Percentiles rank a stretch among this genome's conserved stretches.
phyloP scores from a whole-genome alignment of 2,888 invertebrate genomes.

The Philopedon plagiatum region DNA sequence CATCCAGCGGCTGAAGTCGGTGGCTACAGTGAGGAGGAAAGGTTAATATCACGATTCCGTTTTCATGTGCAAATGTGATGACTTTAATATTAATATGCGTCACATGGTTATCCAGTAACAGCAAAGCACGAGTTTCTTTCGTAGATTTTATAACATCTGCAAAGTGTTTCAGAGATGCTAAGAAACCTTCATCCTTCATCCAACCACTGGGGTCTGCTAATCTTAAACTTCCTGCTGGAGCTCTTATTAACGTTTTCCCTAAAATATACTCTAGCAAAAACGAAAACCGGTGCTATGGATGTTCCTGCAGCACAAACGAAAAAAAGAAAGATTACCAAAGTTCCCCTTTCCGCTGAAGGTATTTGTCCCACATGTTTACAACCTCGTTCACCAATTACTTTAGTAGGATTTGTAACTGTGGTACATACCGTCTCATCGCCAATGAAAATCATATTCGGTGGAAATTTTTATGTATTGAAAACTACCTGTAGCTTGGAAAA shows the following conservation, averaged over 20 bases:
- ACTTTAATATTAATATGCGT: no score
- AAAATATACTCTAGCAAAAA: constrained; percentile 21
- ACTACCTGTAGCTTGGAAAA: constrained; percentile 11
- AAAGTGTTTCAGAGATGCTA: background rate
- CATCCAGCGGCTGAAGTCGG: constrained; percentile 17
- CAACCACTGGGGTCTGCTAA: constrained; percentile 6
- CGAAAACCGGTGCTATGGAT: background rate
- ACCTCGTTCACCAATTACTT: constrained; percentile 8
- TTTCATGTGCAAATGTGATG: background rate
- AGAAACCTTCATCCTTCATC: constrained; percentile 17
- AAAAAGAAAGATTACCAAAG: constrained; percentile 6
- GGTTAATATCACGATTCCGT: background rate
- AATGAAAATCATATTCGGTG: constrained; percentile 17
- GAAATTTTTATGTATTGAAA: constrained; percentile 18
- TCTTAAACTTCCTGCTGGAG: constrained; percentile 22
- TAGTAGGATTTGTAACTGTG: constrained; percentile 19
- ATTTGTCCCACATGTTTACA: constrained; percentile 12
- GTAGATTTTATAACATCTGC: background rate
- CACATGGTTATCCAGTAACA: no score
- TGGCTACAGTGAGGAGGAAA: constrained; percentile 11
- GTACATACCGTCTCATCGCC: constrained; percentile 20
- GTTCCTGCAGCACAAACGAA: constrained; percentile 12
- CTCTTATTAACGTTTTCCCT: constrained; percentile 18
- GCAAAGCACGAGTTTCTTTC: no score
- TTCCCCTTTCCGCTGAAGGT: constrained; percentile 15